Evolutionary conservation across 2,113 vertebrate genomes (phyloP).

Genomic region (Sylvietta virens): DNA sequence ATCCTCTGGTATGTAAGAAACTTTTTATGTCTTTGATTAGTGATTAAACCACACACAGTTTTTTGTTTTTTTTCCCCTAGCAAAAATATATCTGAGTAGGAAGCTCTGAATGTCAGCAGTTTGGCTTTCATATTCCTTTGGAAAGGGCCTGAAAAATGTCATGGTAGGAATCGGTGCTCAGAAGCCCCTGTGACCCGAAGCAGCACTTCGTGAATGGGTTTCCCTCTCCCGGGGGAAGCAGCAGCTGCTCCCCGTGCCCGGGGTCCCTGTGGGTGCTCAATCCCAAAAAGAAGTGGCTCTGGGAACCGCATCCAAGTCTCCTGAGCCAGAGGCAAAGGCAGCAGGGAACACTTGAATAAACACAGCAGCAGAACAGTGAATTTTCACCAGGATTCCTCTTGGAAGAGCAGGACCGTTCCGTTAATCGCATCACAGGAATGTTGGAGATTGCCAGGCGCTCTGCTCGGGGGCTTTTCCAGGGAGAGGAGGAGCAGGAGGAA

Average conservation of each 20-base stretch:
- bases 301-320: neutral
- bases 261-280: neutral
- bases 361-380: neutral
- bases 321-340: neutral
- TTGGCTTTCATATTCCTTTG: neutral
- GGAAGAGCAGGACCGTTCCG: neutral
- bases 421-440: neutral
- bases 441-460: neutral
- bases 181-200: neutral
- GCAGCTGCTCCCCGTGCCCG: accelerated
- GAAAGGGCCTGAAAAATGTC: neutral
- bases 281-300: neutral
- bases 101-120: neutral
- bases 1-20: neutral
- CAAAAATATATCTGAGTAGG: neutral
- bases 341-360: neutral
- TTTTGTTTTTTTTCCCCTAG: neutral
- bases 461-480: neutral
- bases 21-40: neutral
- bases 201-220: neutral
- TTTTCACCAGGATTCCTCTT: neutral
- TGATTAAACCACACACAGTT: neutral
- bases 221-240: neutral
- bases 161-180: neutral
- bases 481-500: neutral